Evolutionary conservation across 1,140 invertebrate species (phyloP), one percentile per base, ranked within the genome.

Genomic region (Lethocerus indicus): DNA sequence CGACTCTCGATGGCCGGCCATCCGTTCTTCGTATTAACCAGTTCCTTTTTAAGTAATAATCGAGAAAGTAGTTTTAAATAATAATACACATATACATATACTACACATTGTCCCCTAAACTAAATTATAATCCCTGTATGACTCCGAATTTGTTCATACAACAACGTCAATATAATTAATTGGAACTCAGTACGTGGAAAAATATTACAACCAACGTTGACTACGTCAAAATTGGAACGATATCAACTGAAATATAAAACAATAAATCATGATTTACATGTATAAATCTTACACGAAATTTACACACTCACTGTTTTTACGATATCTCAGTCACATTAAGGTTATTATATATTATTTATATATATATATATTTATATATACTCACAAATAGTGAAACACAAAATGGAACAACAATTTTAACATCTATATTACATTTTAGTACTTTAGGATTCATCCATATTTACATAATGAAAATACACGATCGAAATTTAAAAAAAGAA

Each of bases 91-190:
- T 51, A 45, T 51, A 49, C 48, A 42, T 49, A 49, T 41, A 23
- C 43, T 46, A 46, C 43, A 45, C 29, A 35, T 43, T 43, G 36
- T 28, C 47, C 47, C n/a, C 50, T 51, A 51, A 51, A 51, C 50
- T 51, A 51, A 51, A 51, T 44, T 44, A 51, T 51, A 51, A 51
- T 51, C 50, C 50, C 50, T 51, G 50, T 51, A 44, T 51, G 50
- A 51, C 50, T 51, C 50, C 50, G 50, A 51, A 51, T 51, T 51
- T 51, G 50, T 51, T 51, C 43, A 48, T 24, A 48, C 27, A 42
- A 41, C 14, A 48, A 48, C 26, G 32, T 28, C 25, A 41, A 41
- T 32, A 50, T 42, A 50, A 50, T 42, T 24, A 14, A 42, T 20
- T 47, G 21, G 16, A 28, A 43, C 27, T n/a, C n/a, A n/a, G 29